These are phyloP conservation scores for Tenthredo notha DNA, from an alignment of 2,888 invertebrate species.

Conservation along the genomic window DNA sequence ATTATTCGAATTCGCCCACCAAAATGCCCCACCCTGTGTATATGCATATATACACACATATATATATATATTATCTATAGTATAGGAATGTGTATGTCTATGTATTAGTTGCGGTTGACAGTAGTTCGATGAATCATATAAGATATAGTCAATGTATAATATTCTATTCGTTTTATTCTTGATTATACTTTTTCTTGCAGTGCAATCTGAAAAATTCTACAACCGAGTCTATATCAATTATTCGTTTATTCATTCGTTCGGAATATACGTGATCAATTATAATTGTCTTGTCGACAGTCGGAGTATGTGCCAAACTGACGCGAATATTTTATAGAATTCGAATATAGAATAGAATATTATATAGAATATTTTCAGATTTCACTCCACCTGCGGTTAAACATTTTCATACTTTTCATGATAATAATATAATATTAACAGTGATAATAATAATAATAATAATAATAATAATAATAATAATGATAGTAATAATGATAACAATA, in stretches of 20 bases:
- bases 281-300: too few species aligned
- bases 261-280: background rate
- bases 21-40: background rate
- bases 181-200: background rate
- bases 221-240: background rate
- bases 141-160: constrained; percentile 9
- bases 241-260: background rate
- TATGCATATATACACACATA: background rate
- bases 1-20: too few species aligned
- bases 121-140: constrained; percentile 33
- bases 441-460: background rate
- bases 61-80: background rate
- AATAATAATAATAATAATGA: background rate
- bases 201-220: constrained; percentile 28
- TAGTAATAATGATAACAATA: background rate
- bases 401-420: background rate
- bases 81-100: background rate
- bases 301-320: background rate
- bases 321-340: too few species aligned
- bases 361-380: constrained; percentile 40
- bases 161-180: background rate
- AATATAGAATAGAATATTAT: too few species aligned
- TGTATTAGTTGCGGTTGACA: background rate
- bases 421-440: background rate
- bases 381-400: constrained; percentile 23